Evolutionary conservation across 2,888 invertebrate genomes (phyloP).

Genomic region (Drosophila lutescens): DNA sequence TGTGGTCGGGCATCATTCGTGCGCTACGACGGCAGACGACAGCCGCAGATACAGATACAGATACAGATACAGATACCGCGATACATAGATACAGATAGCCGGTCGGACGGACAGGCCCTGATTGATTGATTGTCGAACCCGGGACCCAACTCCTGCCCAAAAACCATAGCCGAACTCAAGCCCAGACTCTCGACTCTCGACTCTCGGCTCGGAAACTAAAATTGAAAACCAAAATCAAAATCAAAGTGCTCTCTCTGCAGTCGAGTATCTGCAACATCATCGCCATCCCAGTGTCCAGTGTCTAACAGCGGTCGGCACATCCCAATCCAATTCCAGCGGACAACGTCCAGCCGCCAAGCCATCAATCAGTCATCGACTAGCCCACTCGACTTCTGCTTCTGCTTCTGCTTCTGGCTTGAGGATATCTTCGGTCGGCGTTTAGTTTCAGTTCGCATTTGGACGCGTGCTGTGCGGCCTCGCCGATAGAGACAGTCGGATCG

Average conservation of each 20-base stretch:
- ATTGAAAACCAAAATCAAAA: constrained; percentile 45
- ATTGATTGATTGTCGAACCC: constrained; percentile 71
- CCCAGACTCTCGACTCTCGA: constrained; percentile 22
- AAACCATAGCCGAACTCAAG: constrained; percentile 51
- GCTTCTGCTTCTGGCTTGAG: constrained; percentile 57
- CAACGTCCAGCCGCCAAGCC: constrained; percentile 48
- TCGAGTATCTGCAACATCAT: constrained; percentile 13
- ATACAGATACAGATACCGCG: constrained; percentile 29
- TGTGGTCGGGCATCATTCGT: constrained; percentile 79
- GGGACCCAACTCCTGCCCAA: constrained; percentile 27
- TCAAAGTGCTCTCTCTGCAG: constrained; percentile 31
- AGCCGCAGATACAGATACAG: constrained; percentile 51
- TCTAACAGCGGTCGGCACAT: constrained; percentile 13
- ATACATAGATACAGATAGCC: constrained; percentile 26
- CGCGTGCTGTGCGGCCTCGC: constrained; percentile 76
- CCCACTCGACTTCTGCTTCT: constrained; percentile 54
- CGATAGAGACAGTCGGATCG: constrained; percentile 53
- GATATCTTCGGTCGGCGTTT: constrained; percentile 74
- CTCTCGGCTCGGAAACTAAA: constrained; percentile 28
- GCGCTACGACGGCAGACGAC: constrained; percentile 67
- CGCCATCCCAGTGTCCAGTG: constrained; percentile 1
- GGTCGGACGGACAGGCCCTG: constrained; percentile 43
- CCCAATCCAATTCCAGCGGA: constrained; percentile 15
- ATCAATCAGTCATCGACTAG: constrained; percentile 48
- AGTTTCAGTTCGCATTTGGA: constrained; percentile 77